These are phyloP conservation scores for Pseudomugil tenellus DNA, from an alignment of 2,797 vertebrate genomes.

Conservation along the genomic window DNA sequence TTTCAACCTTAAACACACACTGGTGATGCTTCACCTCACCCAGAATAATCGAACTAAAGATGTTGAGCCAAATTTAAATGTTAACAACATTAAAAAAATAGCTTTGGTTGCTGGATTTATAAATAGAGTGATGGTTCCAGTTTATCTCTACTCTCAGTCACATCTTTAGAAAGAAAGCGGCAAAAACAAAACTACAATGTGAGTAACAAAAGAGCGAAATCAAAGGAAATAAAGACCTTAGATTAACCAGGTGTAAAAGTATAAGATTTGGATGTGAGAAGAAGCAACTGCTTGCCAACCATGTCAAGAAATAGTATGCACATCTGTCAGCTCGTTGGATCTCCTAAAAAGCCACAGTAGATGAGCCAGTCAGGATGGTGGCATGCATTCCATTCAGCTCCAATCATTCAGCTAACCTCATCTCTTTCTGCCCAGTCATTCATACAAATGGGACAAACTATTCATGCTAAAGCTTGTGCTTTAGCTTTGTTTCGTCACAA, in stretches of 20 bases:
- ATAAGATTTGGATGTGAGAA: not conserved
- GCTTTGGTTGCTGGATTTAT: not conserved
- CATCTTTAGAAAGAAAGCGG: not conserved
- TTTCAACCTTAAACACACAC: not conserved
- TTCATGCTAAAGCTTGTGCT: not conserved
- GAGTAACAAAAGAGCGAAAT: not conserved
- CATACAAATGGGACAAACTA: not conserved
- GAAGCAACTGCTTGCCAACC: not conserved
- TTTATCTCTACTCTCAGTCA: not conserved
- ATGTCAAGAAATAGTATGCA: not conserved
- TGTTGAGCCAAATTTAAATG: not conserved
- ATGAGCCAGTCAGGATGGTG: not conserved
- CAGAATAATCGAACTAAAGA: not conserved
- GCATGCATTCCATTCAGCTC: not conserved
- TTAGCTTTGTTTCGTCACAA: not conserved
- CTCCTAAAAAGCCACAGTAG: conserved; percentile 2
- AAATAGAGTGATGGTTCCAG: not conserved
- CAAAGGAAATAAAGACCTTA: not conserved
- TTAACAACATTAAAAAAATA: not conserved
- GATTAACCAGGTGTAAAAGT: not conserved
- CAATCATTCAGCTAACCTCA: not conserved
- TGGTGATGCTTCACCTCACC: not conserved
- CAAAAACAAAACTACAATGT: not conserved
- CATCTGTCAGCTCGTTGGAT: not conserved
- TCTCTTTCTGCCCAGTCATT: not conserved